Conservation (phyloP, 2,797 vertebrate species). For the Triplophysa bombifrons region DNA sequence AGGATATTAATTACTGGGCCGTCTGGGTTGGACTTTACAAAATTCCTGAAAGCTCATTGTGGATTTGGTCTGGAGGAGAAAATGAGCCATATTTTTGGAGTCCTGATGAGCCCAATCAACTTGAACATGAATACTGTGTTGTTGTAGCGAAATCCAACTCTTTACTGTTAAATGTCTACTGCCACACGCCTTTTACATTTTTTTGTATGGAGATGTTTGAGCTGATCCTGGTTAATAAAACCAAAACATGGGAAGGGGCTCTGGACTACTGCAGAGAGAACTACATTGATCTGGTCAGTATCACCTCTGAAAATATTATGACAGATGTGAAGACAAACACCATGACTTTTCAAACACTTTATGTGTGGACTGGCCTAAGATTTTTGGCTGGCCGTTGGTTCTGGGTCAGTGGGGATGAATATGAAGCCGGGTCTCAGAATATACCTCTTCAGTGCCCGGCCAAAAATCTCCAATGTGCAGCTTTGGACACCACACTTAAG, state of each 20-base stretch:
- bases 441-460: neutral
- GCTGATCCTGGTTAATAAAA: neutral
- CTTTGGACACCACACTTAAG: neutral
- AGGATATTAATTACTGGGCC: neutral
- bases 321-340: neutral
- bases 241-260: conserved; percentile 11
- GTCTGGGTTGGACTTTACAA: neutral
- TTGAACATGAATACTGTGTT: neutral
- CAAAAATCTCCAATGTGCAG: neutral
- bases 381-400: neutral
- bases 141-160: rapidly evolving
- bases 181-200: neutral
- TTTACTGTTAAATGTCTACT: neutral
- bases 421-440: neutral
- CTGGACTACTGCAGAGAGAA: conserved; percentile 9
- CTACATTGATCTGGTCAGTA: neutral
- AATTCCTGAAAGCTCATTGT: neutral
- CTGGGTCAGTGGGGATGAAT: conserved; percentile 16
- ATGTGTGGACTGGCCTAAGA: neutral
- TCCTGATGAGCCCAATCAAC: neutral
- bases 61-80: neutral
- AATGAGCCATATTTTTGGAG: neutral
- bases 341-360: neutral
- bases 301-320: neutral
- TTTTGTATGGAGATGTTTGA: neutral